Evolutionary conservation across 2,113 vertebrate genomes (phyloP), one percentile per base, ranked within the genome.

Genomic region (Girardinichthys multiradiatus): DNA sequence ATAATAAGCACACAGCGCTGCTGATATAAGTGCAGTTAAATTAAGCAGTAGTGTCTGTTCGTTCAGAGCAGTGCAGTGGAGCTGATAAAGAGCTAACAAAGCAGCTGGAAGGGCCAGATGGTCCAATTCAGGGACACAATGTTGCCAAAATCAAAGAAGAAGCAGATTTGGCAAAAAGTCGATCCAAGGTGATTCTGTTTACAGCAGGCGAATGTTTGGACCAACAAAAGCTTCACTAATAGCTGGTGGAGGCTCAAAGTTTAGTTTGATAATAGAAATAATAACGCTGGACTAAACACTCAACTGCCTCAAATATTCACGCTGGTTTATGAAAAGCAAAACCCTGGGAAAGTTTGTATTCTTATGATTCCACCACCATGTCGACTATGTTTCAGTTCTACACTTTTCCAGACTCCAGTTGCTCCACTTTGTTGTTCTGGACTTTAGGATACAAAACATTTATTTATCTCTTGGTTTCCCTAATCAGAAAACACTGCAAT

Each of bases 61-160:
- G 9, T 11, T 5, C 21, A 54, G 48, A 54, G 24, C 48, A 54
- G 48, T 17, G 14, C 42, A 14, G 17, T 1, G 0, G 17, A 54
- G 24, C 48, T 2, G 2, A 10, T 54, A 10, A 24, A 54, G 48
- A n/a, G 48, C 19, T 54, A 54, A 54, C 19, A 54, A n/a, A 54
- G 48, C 48, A 54, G 48, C 48, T 54, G 48, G 48, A 54, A 54
- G 48, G 48, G 48, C 48, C 48, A 54, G 48, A 54, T n/a, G 48
- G 48, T 24, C 24, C 7, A 2, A 10, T 24, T 54, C 48, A 54
- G 48, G 24, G 48, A 54, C 48, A 54, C 48, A 54, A 45, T 45
- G 42, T 54, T 21, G n/a, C 48, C 24, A 3, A 54, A 3, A 54
- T 24, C 1, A 54, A 54, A 10, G 3, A n/a, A n/a, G 48, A 24